Conservation (phyloP, 2,888 invertebrate species). For the Chymomyza procnemis region DNA sequence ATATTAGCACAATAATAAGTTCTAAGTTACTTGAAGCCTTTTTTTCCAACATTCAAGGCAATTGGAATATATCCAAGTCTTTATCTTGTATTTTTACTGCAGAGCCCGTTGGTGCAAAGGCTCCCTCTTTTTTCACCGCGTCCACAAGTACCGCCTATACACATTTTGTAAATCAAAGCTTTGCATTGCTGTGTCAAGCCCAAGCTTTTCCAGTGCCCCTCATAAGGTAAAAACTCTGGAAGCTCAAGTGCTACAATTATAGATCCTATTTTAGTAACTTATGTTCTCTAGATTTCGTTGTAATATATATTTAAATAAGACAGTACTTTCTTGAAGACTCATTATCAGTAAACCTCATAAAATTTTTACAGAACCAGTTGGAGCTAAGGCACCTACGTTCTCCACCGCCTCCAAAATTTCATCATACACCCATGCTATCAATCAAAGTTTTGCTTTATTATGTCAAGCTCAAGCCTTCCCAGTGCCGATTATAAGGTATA, state of each 20-base stretch:
- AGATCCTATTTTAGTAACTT: neutral
- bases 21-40: too few relatives aligned
- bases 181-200: conserved; percentile 84
- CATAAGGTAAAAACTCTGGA: neutral
- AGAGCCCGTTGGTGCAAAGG: conserved; percentile 74
- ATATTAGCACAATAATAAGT: too few relatives aligned
- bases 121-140: conserved; percentile 84
- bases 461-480: conserved; percentile 83
- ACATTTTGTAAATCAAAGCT: conserved; percentile 80
- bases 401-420: conserved; percentile 82
- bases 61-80: neutral
- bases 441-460: conserved; percentile 81
- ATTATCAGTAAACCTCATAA: neutral
- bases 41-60: neutral
- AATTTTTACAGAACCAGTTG: conserved; percentile 80
- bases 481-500: neutral
- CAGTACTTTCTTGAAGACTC: neutral
- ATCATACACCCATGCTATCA: conserved; percentile 79
- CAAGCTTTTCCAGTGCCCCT: conserved; percentile 78
- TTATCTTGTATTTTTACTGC: neutral
- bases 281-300: too few relatives aligned
- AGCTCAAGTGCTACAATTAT: neutral
- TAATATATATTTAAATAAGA: too few relatives aligned
- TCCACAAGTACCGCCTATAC: conserved; percentile 82
- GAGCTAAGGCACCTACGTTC: conserved; percentile 81